phyloP scores from a whole-genome alignment of 2,113 vertebrate species.

The Meriones unguiculatus region DNA sequence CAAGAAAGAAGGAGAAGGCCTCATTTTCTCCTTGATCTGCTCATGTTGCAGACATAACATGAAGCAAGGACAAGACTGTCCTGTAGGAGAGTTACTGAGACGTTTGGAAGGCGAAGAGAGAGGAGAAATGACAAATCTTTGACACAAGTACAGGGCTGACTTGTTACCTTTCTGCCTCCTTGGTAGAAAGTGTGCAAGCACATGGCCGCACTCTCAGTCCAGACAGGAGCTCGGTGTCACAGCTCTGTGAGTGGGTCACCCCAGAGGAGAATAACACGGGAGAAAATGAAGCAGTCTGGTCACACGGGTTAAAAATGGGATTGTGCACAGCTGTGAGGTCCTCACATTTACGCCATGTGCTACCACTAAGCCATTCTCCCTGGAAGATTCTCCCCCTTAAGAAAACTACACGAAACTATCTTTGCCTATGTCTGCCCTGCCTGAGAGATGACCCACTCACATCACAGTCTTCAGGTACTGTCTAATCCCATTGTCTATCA shows the following conservation, averaged over 20 bases:
- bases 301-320: neutral
- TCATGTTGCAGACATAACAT: neutral
- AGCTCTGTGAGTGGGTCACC: neutral
- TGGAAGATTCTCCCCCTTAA: neutral
- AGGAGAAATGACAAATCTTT: neutral
- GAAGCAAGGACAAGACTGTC: neutral
- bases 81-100: neutral
- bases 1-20: neutral
- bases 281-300: neutral
- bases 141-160: neutral
- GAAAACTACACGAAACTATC: neutral
- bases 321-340: neutral
- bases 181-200: neutral
- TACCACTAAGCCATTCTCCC: slow-evolving; percentile 2
- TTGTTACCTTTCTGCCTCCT: neutral
- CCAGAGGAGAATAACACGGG: neutral
- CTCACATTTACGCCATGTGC: neutral
- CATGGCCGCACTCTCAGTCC: neutral
- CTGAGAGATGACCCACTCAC: neutral
- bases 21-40: neutral
- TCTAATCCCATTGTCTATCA: neutral
- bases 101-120: neutral
- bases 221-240: neutral
- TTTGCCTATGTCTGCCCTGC: neutral
- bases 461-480: neutral